phyloP scores from a whole-genome alignment of 2,113 vertebrate species.

The Camelus dromedarius region DNA sequence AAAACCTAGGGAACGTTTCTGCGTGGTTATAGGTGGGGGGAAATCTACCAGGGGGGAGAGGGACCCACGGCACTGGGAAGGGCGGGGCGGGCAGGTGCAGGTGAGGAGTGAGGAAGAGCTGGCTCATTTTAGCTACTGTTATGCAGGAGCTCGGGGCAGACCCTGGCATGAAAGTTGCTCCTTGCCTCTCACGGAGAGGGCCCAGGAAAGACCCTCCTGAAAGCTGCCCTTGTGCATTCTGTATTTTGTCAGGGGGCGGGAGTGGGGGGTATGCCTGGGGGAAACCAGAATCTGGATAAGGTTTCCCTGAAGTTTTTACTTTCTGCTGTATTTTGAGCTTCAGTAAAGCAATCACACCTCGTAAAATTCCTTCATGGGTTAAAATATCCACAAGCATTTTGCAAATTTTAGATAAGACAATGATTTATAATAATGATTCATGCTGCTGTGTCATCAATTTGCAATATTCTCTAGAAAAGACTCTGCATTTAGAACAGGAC shows the following conservation, averaged over 20 bases:
- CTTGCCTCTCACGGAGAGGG: no score
- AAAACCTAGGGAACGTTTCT: neutral
- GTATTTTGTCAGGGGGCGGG: neutral
- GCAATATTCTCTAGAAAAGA: neutral
- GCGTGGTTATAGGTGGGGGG: neutral
- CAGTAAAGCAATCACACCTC: neutral
- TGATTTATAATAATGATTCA: neutral
- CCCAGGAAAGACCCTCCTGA: no score
- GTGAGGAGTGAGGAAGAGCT: neutral
- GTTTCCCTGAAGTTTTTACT: neutral
- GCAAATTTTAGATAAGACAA: neutral
- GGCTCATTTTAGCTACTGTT: neutral
- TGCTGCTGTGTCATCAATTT: neutral
- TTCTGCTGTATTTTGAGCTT: neutral
- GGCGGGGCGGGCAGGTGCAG: accelerated
- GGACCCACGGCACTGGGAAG: neutral
- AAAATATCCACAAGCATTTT: neutral
- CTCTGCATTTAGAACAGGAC: neutral
- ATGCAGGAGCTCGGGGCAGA: neutral
- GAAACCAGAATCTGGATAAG: neutral
- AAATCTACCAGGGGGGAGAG: neutral
- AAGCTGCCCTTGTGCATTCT: neutral
- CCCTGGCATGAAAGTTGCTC: neutral
- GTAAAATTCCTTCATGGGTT: neutral
- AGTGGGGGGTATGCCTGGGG: neutral